A percentile compares a stretch with the other conserved stretches of the same genome.
These are phyloP conservation scores for Psephotus haematonotus DNA, from an alignment of 2,113 vertebrate genomes.

Conservation along the genomic window DNA sequence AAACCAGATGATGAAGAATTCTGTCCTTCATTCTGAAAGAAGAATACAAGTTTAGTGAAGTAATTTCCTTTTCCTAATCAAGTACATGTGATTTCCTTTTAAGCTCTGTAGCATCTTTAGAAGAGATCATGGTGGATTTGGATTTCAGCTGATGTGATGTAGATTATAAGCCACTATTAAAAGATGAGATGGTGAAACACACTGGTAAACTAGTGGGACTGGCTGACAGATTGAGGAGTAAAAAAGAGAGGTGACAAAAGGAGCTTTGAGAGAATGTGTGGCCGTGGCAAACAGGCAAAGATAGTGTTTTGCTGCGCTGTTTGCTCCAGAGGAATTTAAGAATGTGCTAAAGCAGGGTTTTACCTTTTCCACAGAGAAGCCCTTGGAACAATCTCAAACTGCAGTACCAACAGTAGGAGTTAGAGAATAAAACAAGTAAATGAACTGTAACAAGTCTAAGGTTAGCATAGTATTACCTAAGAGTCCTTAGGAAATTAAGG, in stretches of 20 bases:
- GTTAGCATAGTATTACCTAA: not conserved
- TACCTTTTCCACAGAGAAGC: not conserved
- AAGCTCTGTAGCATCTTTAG: not conserved
- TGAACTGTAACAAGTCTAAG: not conserved
- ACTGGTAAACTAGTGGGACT: not conserved
- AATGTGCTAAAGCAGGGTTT: fast-evolving
- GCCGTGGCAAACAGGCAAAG: not conserved
- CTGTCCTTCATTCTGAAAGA: not conserved
- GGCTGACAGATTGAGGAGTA: not conserved
- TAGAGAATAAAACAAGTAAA: not conserved
- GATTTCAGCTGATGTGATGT: not conserved
- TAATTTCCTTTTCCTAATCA: not conserved
- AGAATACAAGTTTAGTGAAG: not conserved
- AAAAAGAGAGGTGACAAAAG: not conserved
- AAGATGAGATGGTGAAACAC: not conserved
- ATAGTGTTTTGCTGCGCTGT: not conserved
- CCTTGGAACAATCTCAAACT: not conserved
- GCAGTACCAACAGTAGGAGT: not conserved
- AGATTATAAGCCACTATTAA: not conserved
- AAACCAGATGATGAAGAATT: not conserved
- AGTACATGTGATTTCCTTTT: not conserved
- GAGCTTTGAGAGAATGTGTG: fast-evolving
- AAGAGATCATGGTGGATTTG: not conserved
- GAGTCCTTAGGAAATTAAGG: not conserved
- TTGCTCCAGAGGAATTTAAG: not conserved